A percentile compares a stretch with the other conserved stretches of the same genome.
Evolutionary conservation across 2,113 vertebrate genomes (phyloP).

Genomic region (Oreochromis tanganicae): DNA sequence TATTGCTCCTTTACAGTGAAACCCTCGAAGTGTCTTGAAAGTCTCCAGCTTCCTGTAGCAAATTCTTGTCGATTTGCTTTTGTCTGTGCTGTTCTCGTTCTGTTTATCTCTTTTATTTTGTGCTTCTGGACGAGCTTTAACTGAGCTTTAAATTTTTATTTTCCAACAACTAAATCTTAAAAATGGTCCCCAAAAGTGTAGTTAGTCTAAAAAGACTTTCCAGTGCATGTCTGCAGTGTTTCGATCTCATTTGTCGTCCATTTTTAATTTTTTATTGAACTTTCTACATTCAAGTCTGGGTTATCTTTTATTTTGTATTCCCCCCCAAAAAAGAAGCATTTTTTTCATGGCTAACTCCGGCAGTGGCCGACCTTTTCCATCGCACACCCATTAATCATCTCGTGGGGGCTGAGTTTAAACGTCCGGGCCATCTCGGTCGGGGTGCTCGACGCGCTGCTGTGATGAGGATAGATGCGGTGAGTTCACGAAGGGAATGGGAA

Average conservation of each 20-base stretch:
- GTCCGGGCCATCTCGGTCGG: neutral
- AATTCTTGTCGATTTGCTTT: neutral
- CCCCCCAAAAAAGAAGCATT: neutral
- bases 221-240: neutral
- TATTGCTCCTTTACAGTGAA: neutral
- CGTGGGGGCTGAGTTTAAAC: neutral
- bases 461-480: conserved; percentile 8
- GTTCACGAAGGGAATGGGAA: conserved; percentile 8
- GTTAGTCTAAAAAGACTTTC: neutral
- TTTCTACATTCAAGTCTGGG: neutral
- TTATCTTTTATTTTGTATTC: neutral
- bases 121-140: neutral
- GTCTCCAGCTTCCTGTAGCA: neutral
- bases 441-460: neutral
- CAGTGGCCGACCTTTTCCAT: neutral
- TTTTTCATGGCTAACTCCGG: neutral
- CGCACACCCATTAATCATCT: conserved; percentile 1
- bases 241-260: neutral
- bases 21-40: neutral
- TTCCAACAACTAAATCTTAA: neutral
- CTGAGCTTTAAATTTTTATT: neutral
- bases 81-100: neutral
- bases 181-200: neutral
- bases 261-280: neutral
- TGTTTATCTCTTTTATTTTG: neutral